phyloP scores from a whole-genome alignment of 2,888 invertebrate species.

The Aspidiotus destructor region DNA sequence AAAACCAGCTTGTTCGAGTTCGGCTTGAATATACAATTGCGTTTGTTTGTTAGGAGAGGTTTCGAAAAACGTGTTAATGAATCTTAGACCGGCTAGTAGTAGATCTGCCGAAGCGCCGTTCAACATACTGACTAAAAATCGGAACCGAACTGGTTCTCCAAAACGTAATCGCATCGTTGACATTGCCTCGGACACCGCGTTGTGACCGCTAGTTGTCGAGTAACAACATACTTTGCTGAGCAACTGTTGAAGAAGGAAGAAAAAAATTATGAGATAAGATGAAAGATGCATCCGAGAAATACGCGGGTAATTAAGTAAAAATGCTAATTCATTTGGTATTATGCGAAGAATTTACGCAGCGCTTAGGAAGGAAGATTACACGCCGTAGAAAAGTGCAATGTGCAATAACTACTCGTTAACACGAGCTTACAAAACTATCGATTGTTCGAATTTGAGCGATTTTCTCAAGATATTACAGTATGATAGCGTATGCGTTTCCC shows the following conservation, averaged over 20 bases:
- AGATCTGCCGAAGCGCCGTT: slow-evolving; percentile 61
- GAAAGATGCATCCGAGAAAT: too few relatives aligned
- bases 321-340: too few relatives aligned
- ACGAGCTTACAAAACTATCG: too few relatives aligned
- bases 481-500: too few relatives aligned
- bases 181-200: slow-evolving; percentile 79
- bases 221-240: slow-evolving; percentile 73
- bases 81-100: slow-evolving; percentile 68
- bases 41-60: slow-evolving; percentile 66
- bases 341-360: too few relatives aligned
- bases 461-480: too few relatives aligned
- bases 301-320: too few relatives aligned
- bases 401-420: too few relatives aligned
- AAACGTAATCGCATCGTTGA: slow-evolving; percentile 77
- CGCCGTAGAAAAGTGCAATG: too few relatives aligned
- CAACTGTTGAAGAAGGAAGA: slow-evolving; percentile 48
- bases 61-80: slow-evolving; percentile 72
- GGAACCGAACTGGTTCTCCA: slow-evolving; percentile 85
- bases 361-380: too few relatives aligned
- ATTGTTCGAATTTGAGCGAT: too few relatives aligned
- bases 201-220: slow-evolving; percentile 62
- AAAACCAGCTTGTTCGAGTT: slow-evolving; percentile 71
- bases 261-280: slow-evolving; percentile 5
- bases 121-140: slow-evolving; percentile 80
- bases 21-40: slow-evolving; percentile 66